Percentiles rank a stretch among this genome's conserved stretches.
These are phyloP conservation scores for Ophion ellenae DNA, from an alignment of 2,888 invertebrate genomes.

Conservation along the genomic window DNA sequence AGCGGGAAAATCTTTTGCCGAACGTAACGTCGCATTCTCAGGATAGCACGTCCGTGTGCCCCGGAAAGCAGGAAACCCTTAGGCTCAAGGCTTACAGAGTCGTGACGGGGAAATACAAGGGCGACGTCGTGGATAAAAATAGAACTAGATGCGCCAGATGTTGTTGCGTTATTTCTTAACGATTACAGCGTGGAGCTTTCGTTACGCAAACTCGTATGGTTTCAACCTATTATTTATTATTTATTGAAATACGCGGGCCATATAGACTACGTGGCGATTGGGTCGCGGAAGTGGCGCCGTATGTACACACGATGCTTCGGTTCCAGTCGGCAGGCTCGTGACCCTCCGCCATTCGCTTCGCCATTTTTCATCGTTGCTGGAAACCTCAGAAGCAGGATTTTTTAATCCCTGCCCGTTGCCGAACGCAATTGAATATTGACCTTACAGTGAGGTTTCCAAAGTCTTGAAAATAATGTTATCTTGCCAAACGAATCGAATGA, in stretches of 20 bases:
- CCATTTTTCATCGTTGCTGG: background rate
- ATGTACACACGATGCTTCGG: background rate
- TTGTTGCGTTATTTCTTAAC: constrained; percentile 78
- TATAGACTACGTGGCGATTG: background rate
- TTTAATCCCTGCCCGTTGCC: background rate
- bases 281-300: background rate
- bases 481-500: background rate
- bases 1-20: constrained; percentile 66
- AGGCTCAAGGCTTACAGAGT: constrained; percentile 76
- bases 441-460: background rate
- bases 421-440: background rate
- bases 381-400: background rate
- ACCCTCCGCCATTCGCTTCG: background rate
- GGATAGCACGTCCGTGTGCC: background rate
- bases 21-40: constrained; percentile 68
- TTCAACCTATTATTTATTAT: constrained; percentile 27
- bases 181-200: background rate
- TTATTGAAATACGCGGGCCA: constrained; percentile 5
- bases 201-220: background rate
- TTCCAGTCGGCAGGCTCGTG: background rate
- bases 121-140: constrained; percentile 74
- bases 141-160: constrained; percentile 76
- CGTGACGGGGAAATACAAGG: constrained; percentile 74
- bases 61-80: constrained; percentile 69
- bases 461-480: background rate